Conservation (phyloP, 2,888 invertebrate genomes). For the Elegia similella region DNA sequence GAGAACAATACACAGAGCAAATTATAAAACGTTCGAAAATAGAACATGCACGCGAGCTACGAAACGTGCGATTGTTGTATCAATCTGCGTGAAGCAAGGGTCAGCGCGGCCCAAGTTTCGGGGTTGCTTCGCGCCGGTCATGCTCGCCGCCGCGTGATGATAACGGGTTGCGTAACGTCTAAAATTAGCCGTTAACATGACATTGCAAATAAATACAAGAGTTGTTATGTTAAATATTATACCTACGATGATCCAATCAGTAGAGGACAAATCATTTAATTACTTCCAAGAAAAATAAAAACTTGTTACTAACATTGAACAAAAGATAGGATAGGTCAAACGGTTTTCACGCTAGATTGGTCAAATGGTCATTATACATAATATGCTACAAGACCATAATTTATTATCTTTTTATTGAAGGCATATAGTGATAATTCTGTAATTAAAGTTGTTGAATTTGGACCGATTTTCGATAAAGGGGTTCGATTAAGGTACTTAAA, state of each 20-base stretch:
- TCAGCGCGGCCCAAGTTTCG: slow-evolving; percentile 4
- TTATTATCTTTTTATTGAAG: too few species aligned
- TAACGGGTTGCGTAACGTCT: background rate
- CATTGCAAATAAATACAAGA: background rate
- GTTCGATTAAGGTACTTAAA: too few species aligned
- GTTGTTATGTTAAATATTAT: background rate
- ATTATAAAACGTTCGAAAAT: slow-evolving; percentile 62
- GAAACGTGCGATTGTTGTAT: slow-evolving; percentile 50
- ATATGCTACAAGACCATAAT: too few species aligned
- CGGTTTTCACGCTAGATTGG: too few species aligned
- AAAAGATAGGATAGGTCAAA: too few species aligned
- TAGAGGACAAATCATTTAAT: background rate
- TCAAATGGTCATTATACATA: too few species aligned
- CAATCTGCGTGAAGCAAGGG: slow-evolving; percentile 38
- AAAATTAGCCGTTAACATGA: background rate
- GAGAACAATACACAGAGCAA: slow-evolving; percentile 41
- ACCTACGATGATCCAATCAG: background rate
- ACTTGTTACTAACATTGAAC: too few species aligned
- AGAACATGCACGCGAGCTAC: slow-evolving; percentile 65
- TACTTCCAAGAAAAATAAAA: background rate
- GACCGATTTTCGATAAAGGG: too few species aligned
- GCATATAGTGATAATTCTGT: too few species aligned
- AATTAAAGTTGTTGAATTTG: too few species aligned
- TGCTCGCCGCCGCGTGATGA: background rate
- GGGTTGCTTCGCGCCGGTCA: background rate